Percentiles rank a stretch among this genome's conserved stretches.
These are phyloP conservation scores for Calyptomena viridis DNA, from an alignment of 2,113 vertebrate species.

Conservation along the genomic window DNA sequence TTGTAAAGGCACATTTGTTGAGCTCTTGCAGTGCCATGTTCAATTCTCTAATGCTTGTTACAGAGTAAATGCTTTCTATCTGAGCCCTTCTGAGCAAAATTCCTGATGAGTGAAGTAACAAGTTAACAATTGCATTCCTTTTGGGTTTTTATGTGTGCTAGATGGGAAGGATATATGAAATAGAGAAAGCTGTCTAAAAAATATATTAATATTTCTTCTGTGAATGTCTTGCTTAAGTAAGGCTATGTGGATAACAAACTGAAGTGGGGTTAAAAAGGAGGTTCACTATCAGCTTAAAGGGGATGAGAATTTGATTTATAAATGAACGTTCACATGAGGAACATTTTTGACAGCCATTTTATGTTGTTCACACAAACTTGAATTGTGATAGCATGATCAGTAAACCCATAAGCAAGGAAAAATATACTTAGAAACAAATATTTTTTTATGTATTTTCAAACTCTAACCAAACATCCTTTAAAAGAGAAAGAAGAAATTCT, in stretches of 20 bases:
- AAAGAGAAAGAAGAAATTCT: neutral
- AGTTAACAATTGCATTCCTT: neutral
- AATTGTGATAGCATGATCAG: neutral
- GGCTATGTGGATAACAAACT: neutral
- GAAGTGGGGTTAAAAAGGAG: neutral
- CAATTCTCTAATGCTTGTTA: neutral
- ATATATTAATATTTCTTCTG: neutral
- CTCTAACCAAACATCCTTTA: neutral
- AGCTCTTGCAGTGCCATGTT: neutral
- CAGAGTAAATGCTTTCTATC: neutral
- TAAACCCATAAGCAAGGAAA: neutral
- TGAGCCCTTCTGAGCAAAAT: neutral
- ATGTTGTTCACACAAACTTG: neutral
- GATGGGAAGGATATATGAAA: neutral
- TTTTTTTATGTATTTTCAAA: neutral
- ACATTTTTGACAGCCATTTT: neutral
- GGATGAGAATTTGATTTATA: neutral
- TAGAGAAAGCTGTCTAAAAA: neutral
- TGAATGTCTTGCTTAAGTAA: neutral
- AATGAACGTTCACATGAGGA: neutral
- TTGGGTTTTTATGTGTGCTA: neutral
- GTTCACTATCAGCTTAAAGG: neutral
- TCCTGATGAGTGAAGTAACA: constrained; percentile 5
- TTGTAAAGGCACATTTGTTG: neutral
- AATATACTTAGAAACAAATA: neutral